A percentile compares a stretch with the other conserved stretches of the same genome.
phyloP scores from a whole-genome alignment of 1,140 invertebrate genomes.

The Euwallacea similis region DNA sequence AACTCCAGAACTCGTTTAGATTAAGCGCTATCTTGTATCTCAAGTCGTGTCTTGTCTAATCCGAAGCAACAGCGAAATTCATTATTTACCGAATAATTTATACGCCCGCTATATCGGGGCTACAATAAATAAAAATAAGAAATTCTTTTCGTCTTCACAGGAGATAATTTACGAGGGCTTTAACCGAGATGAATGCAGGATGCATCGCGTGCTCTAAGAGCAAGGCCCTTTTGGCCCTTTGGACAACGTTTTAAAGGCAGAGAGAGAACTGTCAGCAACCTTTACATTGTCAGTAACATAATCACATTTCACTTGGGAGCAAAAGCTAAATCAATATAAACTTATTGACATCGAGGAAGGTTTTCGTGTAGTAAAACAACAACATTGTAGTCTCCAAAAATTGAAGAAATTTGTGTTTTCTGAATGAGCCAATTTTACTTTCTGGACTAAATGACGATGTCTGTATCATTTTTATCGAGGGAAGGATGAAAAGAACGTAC shows the following conservation, averaged over 20 bases:
- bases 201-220: constrained; percentile 32
- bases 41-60: constrained; percentile 21
- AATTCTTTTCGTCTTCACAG: constrained; percentile 12
- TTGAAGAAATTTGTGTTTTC: too few species aligned
- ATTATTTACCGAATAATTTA: constrained; percentile 32
- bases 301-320: too few species aligned
- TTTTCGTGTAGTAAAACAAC: too few species aligned
- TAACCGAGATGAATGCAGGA: constrained; percentile 36
- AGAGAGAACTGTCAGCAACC: too few species aligned
- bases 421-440: too few species aligned
- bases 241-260: constrained; percentile 30
- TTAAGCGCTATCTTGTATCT: constrained; percentile 21
- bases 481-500: too few species aligned
- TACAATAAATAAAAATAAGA: constrained; percentile 16
- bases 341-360: too few species aligned
- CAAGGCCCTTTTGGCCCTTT: constrained; percentile 41
- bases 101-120: constrained; percentile 6
- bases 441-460: too few species aligned
- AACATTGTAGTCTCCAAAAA: too few species aligned
- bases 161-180: constrained; percentile 29
- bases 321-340: too few species aligned
- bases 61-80: constrained; percentile 23
- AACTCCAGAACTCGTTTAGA: constrained; percentile 24
- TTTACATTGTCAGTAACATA: too few species aligned
- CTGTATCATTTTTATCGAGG: too few species aligned